Evolutionary conservation across 2,797 vertebrate genomes (phyloP).

Genomic region (Echeneis naucrates): DNA sequence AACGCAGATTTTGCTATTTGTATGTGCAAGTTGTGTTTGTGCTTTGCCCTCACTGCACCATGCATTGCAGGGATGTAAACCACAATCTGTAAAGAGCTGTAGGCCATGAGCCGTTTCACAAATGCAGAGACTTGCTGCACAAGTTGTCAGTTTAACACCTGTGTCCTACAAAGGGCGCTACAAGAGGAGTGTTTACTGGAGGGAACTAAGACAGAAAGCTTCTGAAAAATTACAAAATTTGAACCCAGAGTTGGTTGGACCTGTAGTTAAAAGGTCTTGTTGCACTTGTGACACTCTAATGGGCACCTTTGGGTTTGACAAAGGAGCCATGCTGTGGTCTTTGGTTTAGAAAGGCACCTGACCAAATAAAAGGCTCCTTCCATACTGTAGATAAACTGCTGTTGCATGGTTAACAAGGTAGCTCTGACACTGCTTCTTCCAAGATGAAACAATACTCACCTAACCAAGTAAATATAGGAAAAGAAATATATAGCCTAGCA

Average conservation of each 20-base stretch:
- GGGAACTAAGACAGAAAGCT: slow-evolving; percentile 53
- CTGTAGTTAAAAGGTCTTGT: slow-evolving; percentile 37
- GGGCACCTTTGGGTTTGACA: slow-evolving; percentile 52
- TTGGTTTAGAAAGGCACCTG: slow-evolving; percentile 79
- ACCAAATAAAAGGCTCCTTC: slow-evolving; percentile 62
- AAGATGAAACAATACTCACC: slow-evolving; percentile 45
- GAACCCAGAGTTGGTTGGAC: slow-evolving; percentile 46
- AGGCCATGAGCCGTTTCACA: slow-evolving; percentile 52
- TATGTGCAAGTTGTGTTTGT: slow-evolving; percentile 53
- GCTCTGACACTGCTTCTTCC: slow-evolving; percentile 39
- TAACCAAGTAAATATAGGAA: slow-evolving; percentile 45
- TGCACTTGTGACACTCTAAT: slow-evolving; percentile 41
- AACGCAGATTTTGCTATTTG: slow-evolving; percentile 42
- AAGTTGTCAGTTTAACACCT: slow-evolving; percentile 72
- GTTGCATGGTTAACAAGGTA: slow-evolving; percentile 43
- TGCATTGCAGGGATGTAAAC: slow-evolving; percentile 68
- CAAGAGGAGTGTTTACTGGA: slow-evolving; percentile 48
- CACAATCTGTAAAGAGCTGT: slow-evolving; percentile 66
- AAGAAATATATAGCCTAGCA: slow-evolving; percentile 48
- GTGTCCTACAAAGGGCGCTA: slow-evolving; percentile 40
- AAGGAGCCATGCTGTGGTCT: slow-evolving; percentile 62
- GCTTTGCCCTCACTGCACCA: slow-evolving; percentile 57
- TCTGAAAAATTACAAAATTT: slow-evolving; percentile 40
- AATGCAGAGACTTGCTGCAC: slow-evolving; percentile 50
- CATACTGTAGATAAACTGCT: slow-evolving; percentile 37